Percentiles rank a stretch among this genome's conserved stretches.
Conservation (phyloP, 2,113 vertebrate genomes). For the Etheostoma spectabile region DNA sequence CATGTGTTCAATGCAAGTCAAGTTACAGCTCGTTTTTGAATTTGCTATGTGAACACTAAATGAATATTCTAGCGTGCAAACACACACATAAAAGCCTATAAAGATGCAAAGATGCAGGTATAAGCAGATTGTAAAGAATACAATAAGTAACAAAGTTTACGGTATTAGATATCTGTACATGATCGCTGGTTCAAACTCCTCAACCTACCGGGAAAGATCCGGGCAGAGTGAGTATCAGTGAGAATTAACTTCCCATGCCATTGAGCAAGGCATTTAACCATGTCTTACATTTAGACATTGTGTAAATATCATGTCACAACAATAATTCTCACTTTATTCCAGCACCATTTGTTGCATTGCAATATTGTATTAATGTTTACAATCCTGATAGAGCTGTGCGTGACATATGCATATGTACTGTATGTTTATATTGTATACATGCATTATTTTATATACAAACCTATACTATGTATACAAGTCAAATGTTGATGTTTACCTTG, state of each 20-base stretch:
- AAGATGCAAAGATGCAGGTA: background rate
- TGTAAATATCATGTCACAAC: no score
- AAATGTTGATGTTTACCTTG: no score
- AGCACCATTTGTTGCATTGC: no score
- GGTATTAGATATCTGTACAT: background rate
- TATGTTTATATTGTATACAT: no score
- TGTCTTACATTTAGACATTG: no score
- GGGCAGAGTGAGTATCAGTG: background rate
- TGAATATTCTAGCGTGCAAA: constrained; percentile 12
- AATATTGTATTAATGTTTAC: no score
- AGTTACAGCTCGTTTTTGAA: constrained; percentile 12
- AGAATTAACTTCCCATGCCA: background rate
- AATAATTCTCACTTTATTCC: no score
- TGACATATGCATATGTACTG: no score
- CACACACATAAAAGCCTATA: background rate
- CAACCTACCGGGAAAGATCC: background rate
- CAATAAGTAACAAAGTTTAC: background rate
- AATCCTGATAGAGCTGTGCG: no score
- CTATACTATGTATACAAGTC: no score
- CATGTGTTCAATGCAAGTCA: constrained; percentile 22
- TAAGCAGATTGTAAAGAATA: background rate
- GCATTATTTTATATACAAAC: no score
- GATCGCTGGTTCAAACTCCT: background rate
- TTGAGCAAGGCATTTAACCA: background rate
- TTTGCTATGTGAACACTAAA: constrained; percentile 21